Conservation (phyloP, 1,140 invertebrate genomes). For the Wasmannia auropunctata region DNA sequence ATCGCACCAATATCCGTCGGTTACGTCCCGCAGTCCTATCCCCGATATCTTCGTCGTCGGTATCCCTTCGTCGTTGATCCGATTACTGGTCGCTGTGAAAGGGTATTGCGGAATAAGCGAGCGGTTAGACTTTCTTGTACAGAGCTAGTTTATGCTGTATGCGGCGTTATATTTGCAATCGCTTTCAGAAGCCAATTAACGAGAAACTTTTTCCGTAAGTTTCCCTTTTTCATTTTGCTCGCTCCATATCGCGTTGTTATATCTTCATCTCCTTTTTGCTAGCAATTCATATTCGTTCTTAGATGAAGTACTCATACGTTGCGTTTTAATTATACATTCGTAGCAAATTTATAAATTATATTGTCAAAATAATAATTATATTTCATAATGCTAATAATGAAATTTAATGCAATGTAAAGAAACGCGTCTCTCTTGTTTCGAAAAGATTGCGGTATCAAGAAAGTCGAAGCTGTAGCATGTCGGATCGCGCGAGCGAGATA, state of each 20-base stretch:
- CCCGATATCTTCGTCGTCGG: conserved; percentile 68
- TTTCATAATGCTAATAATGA: background rate
- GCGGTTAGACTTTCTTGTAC: conserved; percentile 24
- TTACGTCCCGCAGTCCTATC: conserved; percentile 54
- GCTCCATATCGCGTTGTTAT: background rate
- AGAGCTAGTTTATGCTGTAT: conserved; percentile 6
- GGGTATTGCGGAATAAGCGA: conserved; percentile 62
- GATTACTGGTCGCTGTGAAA: conserved; percentile 74
- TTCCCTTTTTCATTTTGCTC: background rate
- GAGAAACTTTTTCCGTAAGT: background rate
- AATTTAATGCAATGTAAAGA: background rate
- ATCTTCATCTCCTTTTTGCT: background rate
- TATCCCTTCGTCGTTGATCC: conserved; percentile 71
- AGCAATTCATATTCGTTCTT: background rate
- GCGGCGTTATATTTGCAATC: background rate
- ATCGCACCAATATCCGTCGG: conserved; percentile 69
- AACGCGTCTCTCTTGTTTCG: background rate
- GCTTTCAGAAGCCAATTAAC: background rate
- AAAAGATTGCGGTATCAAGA: background rate
- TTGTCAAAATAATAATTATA: background rate
- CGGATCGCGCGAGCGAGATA: background rate
- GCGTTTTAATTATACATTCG: background rate
- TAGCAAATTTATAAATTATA: background rate
- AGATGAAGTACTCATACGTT: background rate
- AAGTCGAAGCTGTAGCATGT: background rate